Conservation (phyloP, 2,113 vertebrate genomes). For the Oxygymnocypris stewartii region DNA sequence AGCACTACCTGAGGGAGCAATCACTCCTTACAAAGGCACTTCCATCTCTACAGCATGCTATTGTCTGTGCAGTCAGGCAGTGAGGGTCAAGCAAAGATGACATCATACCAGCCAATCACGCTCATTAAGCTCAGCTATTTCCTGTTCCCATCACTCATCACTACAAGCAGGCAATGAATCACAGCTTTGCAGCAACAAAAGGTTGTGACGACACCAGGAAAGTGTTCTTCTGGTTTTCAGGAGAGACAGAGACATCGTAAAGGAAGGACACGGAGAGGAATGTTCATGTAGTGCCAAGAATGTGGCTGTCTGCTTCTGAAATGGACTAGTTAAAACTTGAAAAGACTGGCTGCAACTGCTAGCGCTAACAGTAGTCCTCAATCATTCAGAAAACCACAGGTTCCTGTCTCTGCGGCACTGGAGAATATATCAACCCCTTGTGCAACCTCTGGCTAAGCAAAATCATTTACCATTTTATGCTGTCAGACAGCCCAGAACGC, state of each 20-base stretch:
- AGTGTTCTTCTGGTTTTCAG: neutral
- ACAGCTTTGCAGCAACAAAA: slow-evolving; percentile 57
- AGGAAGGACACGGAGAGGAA: slow-evolving; percentile 31
- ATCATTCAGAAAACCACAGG: slow-evolving; percentile 9
- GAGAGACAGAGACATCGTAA: slow-evolving; percentile 19
- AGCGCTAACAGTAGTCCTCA: neutral
- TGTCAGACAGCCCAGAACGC: slow-evolving; percentile 13
- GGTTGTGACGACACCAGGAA: slow-evolving; percentile 7
- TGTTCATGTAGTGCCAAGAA: slow-evolving; percentile 53
- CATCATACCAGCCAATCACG: slow-evolving; percentile 60
- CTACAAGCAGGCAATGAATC: slow-evolving; percentile 51
- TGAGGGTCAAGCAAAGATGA: slow-evolving; percentile 51
- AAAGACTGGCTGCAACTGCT: slow-evolving; percentile 26
- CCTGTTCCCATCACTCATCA: slow-evolving; percentile 68
- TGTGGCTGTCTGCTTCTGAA: slow-evolving; percentile 54
- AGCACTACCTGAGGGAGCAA: neutral
- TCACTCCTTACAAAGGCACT: neutral
- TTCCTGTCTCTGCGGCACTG: neutral
- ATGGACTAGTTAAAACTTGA: slow-evolving; percentile 69
- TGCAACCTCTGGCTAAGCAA: slow-evolving; percentile 14
- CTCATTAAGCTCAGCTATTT: slow-evolving; percentile 68
- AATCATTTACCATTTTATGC: slow-evolving; percentile 20
- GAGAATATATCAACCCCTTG: slow-evolving; percentile 8
- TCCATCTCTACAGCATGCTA: neutral
- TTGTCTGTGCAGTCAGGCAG: neutral